Conservation (phyloP, 2,888 invertebrate species). For the Poecilobothrus nobilitatus region DNA sequence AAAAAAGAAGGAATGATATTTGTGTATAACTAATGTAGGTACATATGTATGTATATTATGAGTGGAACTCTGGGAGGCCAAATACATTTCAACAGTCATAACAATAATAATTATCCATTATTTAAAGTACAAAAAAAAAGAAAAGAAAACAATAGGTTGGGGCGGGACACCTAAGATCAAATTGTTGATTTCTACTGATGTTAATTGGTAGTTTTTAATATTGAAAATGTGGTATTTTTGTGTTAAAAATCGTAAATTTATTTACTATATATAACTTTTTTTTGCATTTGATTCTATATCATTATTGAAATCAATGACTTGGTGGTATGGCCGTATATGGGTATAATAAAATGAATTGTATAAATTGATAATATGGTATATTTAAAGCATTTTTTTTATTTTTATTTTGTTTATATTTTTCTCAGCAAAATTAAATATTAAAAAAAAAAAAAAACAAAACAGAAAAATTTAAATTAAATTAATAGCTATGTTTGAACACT, state of each 20-base stretch:
- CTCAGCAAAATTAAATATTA: no score
- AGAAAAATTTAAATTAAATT: not conserved
- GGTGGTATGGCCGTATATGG: not conserved
- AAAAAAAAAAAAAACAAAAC: no score
- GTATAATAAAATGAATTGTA: no score
- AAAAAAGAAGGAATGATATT: not conserved
- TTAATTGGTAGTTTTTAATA: not conserved
- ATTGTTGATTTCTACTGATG: constrained; percentile 1
- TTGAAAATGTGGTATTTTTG: not conserved
- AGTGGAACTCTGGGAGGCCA: not conserved
- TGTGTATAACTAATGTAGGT: no score
- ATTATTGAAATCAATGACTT: not conserved
- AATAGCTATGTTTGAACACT: not conserved
- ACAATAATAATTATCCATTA: not conserved
- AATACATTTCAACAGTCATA: not conserved
- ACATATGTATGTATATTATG: not conserved
- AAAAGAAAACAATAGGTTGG: no score
- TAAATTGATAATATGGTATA: no score
- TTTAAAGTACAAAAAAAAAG: no score
- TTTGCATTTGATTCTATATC: not conserved
- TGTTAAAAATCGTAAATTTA: not conserved
- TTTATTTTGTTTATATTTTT: no score
- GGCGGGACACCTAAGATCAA: not conserved
- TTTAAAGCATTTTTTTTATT: no score
- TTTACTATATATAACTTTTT: not conserved